phyloP scores from a whole-genome alignment of 2,797 vertebrate species.

The Mallotus villosus region DNA sequence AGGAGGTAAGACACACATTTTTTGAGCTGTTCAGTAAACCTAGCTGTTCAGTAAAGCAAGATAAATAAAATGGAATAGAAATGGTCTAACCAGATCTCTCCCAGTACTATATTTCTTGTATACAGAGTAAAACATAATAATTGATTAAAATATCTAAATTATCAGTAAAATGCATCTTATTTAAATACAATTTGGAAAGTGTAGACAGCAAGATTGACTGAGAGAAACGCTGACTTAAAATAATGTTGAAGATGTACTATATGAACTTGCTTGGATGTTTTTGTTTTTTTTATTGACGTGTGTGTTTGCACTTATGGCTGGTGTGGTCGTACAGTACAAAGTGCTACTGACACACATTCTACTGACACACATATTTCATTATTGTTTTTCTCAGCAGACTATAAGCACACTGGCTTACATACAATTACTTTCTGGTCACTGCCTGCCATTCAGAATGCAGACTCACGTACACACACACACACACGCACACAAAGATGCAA shows the following conservation, averaged over 20 bases:
- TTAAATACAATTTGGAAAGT: neutral
- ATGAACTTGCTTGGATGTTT: no score
- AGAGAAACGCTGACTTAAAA: no score
- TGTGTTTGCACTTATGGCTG: neutral
- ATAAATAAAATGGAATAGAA: neutral
- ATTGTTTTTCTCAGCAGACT: neutral
- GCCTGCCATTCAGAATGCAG: neutral
- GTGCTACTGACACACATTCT: conserved; percentile 7
- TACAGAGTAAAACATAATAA: neutral
- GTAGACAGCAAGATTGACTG: no score
- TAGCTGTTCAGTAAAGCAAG: neutral
- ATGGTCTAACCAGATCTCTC: no score
- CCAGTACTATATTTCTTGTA: no score
- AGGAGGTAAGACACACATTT: conserved; percentile 81
- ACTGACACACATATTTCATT: neutral
- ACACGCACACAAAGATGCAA: neutral
- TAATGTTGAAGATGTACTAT: no score
- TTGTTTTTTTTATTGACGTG: neutral
- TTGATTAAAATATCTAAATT: neutral
- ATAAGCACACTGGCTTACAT: neutral
- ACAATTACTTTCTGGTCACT: conserved; percentile 5
- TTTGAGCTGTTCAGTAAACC: neutral
- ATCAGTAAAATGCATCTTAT: no score
- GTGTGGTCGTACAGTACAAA: neutral
- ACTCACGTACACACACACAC: neutral